Evolutionary conservation across 2,113 vertebrate genomes (phyloP).

Genomic region (Gambusia affinis): DNA sequence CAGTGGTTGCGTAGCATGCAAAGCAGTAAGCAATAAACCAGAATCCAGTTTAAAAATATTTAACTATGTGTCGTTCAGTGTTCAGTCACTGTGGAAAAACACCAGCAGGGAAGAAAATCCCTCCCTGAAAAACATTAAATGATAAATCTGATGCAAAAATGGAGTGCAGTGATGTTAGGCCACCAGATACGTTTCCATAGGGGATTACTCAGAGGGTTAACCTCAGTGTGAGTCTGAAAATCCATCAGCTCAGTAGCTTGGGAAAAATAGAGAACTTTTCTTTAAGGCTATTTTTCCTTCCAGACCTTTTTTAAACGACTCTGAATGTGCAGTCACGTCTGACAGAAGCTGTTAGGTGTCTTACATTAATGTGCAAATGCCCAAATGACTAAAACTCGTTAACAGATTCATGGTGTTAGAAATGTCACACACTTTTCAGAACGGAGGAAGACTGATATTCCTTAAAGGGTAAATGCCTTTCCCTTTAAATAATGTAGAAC

Average conservation of each 20-base stretch:
- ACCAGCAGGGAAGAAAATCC: no score
- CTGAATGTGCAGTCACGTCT: slow-evolving; percentile 11
- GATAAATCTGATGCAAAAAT: no score
- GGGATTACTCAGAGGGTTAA: slow-evolving; percentile 12
- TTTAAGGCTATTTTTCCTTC: neutral
- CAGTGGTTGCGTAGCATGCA: no score
- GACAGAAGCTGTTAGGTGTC: neutral
- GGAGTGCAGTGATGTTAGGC: slow-evolving; percentile 6
- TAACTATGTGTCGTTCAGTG: no score
- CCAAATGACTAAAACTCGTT: slow-evolving; percentile 12
- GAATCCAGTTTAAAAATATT: no score
- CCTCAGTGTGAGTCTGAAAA: neutral
- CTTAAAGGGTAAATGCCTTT: neutral
- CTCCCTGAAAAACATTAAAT: no score
- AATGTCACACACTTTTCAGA: neutral
- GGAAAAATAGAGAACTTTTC: slow-evolving; percentile 5
- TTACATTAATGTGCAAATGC: slow-evolving; percentile 10
- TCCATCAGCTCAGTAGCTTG: slow-evolving; percentile 2
- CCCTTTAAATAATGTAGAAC: neutral
- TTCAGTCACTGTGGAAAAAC: no score
- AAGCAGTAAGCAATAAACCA: no score
- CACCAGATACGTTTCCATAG: slow-evolving; percentile 1
- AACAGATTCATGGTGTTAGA: neutral
- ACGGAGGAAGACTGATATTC: neutral
- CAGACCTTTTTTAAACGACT: neutral